These are phyloP conservation scores for Folsomia manolachei DNA, from an alignment of 2,888 invertebrate genomes.

Conservation along the genomic window DNA sequence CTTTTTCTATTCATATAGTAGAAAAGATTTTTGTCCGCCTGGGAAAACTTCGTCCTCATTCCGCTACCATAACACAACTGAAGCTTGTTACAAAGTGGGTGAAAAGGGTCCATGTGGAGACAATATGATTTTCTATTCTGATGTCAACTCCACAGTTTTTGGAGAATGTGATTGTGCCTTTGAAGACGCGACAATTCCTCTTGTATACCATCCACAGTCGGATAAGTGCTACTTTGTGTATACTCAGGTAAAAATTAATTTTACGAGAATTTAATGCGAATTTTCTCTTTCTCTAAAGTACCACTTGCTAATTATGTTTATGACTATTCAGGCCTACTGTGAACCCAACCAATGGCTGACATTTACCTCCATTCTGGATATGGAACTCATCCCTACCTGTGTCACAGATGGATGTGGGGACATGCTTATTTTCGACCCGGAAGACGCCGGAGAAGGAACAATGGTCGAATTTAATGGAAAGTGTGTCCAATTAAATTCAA, in stretches of 20 bases:
- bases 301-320: too few relatives aligned
- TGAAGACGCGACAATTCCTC: conserved; percentile 6
- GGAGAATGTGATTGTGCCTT: conserved; percentile 33
- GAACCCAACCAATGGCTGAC: not conserved
- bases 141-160: conserved; percentile 13
- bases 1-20: not conserved
- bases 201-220: conserved; percentile 22
- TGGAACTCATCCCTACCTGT: not conserved
- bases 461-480: not conserved
- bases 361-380: conserved; percentile 1
- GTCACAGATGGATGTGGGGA: not conserved
- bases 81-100: conserved; percentile 22
- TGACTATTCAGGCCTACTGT: conserved; percentile 15
- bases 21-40: conserved; percentile 9
- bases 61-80: conserved; percentile 23
- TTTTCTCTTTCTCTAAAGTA: not conserved
- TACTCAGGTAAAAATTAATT: conserved; percentile 29
- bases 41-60: conserved; percentile 8
- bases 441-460: not conserved
- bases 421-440: not conserved
- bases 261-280: not conserved
- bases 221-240: conserved; percentile 25
- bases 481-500: conserved; percentile 4
- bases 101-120: conserved; percentile 24
- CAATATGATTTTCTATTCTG: conserved; percentile 28